Evolutionary conservation across 2,797 vertebrate genomes (phyloP).

Genomic region (Netta rufina): DNA sequence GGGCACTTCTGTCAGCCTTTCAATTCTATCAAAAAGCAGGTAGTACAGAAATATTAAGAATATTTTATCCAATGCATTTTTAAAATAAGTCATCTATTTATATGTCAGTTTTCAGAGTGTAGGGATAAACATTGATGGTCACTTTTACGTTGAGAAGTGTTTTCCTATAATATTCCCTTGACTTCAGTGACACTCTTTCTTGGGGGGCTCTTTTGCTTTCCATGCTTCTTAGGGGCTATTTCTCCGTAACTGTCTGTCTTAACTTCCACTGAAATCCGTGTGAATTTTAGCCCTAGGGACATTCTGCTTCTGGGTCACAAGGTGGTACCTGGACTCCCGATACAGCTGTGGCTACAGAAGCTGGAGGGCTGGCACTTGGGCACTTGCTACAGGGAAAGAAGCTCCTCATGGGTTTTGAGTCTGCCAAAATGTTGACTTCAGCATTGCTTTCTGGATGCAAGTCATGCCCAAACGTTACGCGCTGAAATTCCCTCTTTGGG

Average conservation of each 20-base stretch:
- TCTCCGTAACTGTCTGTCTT: background rate
- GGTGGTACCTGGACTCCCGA: background rate
- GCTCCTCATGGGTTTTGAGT: background rate
- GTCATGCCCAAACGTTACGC: background rate
- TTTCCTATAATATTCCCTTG: background rate
- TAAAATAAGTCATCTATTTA: background rate
- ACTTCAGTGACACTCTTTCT: background rate
- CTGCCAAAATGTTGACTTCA: background rate
- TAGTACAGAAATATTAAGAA: background rate
- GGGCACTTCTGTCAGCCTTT: background rate
- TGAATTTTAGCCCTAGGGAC: background rate
- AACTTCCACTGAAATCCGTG: background rate
- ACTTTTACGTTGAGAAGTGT: accelerated
- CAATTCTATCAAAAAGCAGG: background rate
- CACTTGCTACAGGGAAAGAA: background rate
- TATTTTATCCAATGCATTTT: background rate
- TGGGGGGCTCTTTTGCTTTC: too few species aligned
- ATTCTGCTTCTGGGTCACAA: background rate
- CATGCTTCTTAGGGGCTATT: background rate
- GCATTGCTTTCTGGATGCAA: background rate
- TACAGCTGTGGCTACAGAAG: accelerated
- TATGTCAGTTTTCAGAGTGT: background rate
- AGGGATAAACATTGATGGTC: background rate
- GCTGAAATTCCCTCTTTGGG: background rate
- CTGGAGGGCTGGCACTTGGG: background rate